Evolutionary conservation across 2,888 invertebrate genomes (phyloP), one percentile per base, ranked within the genome.

Genomic region (Drosophila tanythrix): DNA sequence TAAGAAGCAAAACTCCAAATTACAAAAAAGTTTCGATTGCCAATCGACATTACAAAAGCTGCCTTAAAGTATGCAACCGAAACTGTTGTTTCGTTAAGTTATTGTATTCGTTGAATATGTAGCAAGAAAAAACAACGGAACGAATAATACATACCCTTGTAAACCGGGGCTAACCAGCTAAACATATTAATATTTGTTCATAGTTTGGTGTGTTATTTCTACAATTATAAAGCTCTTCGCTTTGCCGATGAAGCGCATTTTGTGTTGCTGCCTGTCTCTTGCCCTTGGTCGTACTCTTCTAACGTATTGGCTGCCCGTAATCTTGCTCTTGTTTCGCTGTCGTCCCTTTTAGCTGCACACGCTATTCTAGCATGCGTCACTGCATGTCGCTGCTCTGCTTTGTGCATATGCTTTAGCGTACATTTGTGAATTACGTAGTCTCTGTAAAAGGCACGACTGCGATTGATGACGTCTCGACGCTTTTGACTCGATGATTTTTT

Each of bases 21-120:
- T 1, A 29, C 21, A 40, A 40, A 21, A 15, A 15, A 15, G 7
- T 29, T 6, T 57, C 40, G 29, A 57, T 40, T 59, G 35, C 1
- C 7, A 51, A 11, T 50, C 21, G 27, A 29, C 21, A 35, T 60
- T 48, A 38, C 18, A 2, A 2, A 3, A 2, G 15, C 1, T 10
- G 33, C 21, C 58, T 1, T n/a, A 48, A 72, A 78, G 60, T 76
- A 76, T 76, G 76, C 79, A 43, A 60, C 8, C n/a, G 7, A 59
- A 60, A 35, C 3, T 36, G 11, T 36, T 33, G 0, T 56, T 62
- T 72, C 73, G 77, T 62, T 77, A 36, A 77, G 56, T 70, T 51
- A 21, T n/a, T 33, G 8, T 21, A 46, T n/a, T 72, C 61, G 58
- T 62, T 52, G 2, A 59, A 46, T 46, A 25, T 25, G 15, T 15